These are phyloP conservation scores for Drosophila guanche DNA, from an alignment of 1,140 invertebrate genomes.

Conservation along the genomic window DNA sequence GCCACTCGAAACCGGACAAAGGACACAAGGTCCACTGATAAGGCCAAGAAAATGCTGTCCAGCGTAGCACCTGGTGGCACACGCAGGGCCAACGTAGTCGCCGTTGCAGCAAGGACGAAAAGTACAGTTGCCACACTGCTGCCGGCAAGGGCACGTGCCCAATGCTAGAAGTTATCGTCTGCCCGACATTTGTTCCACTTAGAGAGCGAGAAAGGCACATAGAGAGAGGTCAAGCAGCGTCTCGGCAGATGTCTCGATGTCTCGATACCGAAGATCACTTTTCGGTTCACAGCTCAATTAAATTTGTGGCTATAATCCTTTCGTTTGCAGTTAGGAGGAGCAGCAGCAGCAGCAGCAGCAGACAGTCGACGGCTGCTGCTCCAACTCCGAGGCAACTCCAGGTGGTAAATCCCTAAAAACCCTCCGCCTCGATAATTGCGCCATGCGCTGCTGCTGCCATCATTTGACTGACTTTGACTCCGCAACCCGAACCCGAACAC, in stretches of 20 bases:
- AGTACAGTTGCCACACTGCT: constrained; percentile 31
- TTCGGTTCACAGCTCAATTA: constrained; percentile 41
- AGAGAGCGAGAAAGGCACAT: constrained; percentile 8
- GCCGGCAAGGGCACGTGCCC: constrained; percentile 33
- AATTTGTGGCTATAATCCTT: constrained; percentile 37
- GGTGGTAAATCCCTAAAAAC: constrained; percentile 74
- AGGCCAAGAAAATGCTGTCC: constrained; percentile 65
- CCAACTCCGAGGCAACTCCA: constrained; percentile 50
- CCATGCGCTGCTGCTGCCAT: constrained; percentile 50
- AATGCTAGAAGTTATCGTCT: constrained; percentile 9
- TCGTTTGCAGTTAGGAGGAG: constrained; percentile 18
- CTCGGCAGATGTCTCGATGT: constrained; percentile 12
- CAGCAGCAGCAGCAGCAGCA: constrained; percentile 29
- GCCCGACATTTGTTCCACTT: constrained; percentile 31
- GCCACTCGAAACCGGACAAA: constrained; percentile 48
- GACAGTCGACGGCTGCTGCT: constrained; percentile 44
- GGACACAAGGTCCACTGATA: constrained; percentile 44
- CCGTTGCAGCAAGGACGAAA: constrained; percentile 34
- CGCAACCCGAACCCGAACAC: constrained; percentile 12
- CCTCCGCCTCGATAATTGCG: constrained; percentile 62
- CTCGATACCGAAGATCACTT: constrained; percentile 43
- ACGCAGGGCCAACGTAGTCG: background rate
- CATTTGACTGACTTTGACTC: constrained; percentile 67
- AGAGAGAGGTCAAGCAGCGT: background rate
- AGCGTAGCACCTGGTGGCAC: constrained; percentile 46